These are phyloP conservation scores for Rhorus exstirpatorius DNA, from an alignment of 2,888 invertebrate species.

Conservation along the genomic window DNA sequence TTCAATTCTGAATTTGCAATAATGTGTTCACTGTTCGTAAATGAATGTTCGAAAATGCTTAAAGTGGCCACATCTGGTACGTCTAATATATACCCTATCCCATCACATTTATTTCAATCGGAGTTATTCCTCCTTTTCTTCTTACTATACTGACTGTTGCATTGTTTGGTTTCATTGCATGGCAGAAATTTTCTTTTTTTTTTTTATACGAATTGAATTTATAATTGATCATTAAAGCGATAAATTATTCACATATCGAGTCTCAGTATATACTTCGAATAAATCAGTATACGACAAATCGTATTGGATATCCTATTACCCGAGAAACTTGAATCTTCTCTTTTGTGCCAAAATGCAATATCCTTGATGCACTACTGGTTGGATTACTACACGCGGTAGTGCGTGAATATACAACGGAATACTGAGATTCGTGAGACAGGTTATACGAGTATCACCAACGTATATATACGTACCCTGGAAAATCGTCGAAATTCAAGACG, in stretches of 20 bases:
- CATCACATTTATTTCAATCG: too few relatives aligned
- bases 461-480: background rate
- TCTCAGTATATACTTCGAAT: background rate
- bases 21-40: too few relatives aligned
- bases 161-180: too few relatives aligned
- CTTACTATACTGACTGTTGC: too few relatives aligned
- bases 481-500: constrained; percentile 42
- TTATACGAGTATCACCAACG: constrained; percentile 27
- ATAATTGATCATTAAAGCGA: background rate
- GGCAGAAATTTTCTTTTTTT: too few relatives aligned
- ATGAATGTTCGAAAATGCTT: too few relatives aligned
- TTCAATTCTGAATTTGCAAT: too few relatives aligned
- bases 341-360: constrained; percentile 46
- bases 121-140: too few relatives aligned
- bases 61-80: too few relatives aligned
- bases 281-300: constrained; percentile 23
- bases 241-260: background rate
- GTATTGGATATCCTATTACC: constrained; percentile 43
- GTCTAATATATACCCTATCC: too few relatives aligned
- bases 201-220: background rate
- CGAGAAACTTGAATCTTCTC: constrained; percentile 35
- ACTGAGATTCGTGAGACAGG: constrained; percentile 38
- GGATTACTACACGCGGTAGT: too few relatives aligned
- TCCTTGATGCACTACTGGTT: constrained; percentile 26
- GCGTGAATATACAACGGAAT: constrained; percentile 13